Evolutionary conservation across 2,888 invertebrate species (phyloP), one percentile per base, ranked within the genome.

Genomic region (Tridacna gigas): DNA sequence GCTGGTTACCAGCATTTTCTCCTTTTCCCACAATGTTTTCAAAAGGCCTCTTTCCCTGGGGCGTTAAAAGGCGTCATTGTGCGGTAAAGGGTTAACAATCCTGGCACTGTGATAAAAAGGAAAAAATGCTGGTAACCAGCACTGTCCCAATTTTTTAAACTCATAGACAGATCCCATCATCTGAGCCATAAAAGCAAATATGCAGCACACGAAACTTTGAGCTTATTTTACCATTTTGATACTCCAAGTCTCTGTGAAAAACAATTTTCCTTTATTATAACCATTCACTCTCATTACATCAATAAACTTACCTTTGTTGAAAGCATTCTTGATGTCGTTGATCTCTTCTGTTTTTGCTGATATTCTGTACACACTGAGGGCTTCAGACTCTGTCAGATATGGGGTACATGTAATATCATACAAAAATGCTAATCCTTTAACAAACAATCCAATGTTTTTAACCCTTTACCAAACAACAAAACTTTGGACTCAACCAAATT

Each of bases 311-410:
- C 93, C 91, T 84, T 90, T 89, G 85, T 94, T 94, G 77, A 95
- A 92, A 45, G 90, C 89, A 26, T 93, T 95, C 90, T 96, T 95
- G 83, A 97, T 94, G 90, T 96, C 96, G 90, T 95, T 95, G 79
- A 96, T 95, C 91, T 96, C 96, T 90, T 96, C 96, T 71, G 96
- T 95, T 67, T 96, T 95, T 73, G 96, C 96, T 84, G 96, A 96
- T 77, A 96, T 96, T 90, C 96, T 96, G 93, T 97, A 97, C 73
- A 97, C 95, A 93, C 96, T 96, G 92, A 97, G 96, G 80, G 97
- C 95, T 94, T 97, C 96, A 5, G 91, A 90, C 73, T 92, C 94
- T 94, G 91, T 47, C 89, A 67, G 7, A n/a, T 48, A 73, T 0
- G 15, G 12, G 12, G 65, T 15, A 65, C 22, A 65, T 11, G 22